Conservation (phyloP, 2,888 invertebrate species). For the Athrips mouffetella region DNA sequence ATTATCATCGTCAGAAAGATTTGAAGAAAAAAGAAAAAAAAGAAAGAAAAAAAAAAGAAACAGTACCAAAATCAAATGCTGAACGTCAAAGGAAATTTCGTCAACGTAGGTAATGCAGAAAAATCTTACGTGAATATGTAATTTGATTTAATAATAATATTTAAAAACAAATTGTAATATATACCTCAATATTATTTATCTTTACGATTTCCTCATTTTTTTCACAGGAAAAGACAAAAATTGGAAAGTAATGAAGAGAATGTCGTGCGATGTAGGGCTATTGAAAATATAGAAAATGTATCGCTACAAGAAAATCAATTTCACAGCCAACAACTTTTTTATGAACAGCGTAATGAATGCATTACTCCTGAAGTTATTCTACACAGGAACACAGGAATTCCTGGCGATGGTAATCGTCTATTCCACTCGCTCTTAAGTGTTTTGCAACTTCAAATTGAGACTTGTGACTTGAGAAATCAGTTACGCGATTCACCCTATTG, state of each 20-base stretch:
- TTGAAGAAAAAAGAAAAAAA: constrained; percentile 33
- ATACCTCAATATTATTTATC: constrained; percentile 32
- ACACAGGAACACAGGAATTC: constrained; percentile 33
- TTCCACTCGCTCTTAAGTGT: constrained; percentile 36
- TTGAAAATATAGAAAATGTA: constrained; percentile 29
- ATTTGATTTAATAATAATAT: constrained; percentile 36
- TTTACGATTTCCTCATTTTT: constrained; percentile 33
- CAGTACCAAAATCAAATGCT: constrained; percentile 34
- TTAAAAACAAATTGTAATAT: constrained; percentile 33
- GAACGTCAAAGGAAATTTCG: constrained; percentile 37
- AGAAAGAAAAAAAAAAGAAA: constrained; percentile 26
- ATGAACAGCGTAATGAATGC: constrained; percentile 32
- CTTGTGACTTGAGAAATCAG: constrained; percentile 37
- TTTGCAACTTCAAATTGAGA: constrained; percentile 38
- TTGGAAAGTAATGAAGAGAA: constrained; percentile 33
- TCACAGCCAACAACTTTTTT: constrained; percentile 27
- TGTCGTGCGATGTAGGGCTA: constrained; percentile 28
- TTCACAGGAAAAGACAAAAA: constrained; percentile 34
- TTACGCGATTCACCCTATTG: constrained; percentile 41
- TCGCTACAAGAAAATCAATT: constrained; percentile 29
- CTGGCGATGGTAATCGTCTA: constrained; percentile 21
- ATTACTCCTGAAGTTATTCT: constrained; percentile 36
- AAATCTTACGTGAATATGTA: constrained; percentile 33
- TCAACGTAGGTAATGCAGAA: constrained; percentile 35
- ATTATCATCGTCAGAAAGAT: constrained; percentile 29